Evolutionary conservation across 2,888 invertebrate genomes (phyloP).

Genomic region (Lymantria dispar): DNA sequence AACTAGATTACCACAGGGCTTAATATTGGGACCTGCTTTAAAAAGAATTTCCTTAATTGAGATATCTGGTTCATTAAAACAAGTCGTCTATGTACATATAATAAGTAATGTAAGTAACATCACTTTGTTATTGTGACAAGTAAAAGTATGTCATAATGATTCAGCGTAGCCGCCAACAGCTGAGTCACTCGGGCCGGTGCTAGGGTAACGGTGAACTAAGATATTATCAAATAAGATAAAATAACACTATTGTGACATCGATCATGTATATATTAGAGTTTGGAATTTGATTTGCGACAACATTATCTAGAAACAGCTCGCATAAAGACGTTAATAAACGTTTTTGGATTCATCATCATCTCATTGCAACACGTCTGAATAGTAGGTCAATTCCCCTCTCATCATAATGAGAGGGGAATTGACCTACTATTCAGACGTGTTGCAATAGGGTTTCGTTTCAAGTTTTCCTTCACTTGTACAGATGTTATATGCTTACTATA

Average conservation of each 20-base stretch:
- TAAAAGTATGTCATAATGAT: conserved; percentile 34
- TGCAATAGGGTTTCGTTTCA: no score
- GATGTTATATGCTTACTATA: no score
- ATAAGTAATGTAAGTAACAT: neutral
- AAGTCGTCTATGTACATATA: neutral
- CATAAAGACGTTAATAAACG: neutral
- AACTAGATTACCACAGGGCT: neutral
- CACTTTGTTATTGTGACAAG: conserved; percentile 14
- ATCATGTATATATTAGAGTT: neutral
- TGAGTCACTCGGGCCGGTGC: neutral
- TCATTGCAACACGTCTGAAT: no score
- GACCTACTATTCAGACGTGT: no score
- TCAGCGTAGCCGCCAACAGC: neutral
- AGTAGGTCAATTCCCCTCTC: no score
- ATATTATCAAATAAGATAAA: conserved; percentile 3
- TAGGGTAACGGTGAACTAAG: conserved; percentile 1
- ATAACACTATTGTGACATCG: neutral
- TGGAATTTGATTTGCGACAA: neutral
- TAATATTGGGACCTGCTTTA: neutral
- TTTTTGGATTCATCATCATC: no score
- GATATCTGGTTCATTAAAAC: no score
- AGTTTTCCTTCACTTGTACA: no score
- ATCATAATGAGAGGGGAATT: no score
- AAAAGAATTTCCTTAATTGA: neutral
- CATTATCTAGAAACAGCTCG: neutral